Conservation (phyloP, 2,888 invertebrate genomes). For the Dorcus parallelipipedus region DNA sequence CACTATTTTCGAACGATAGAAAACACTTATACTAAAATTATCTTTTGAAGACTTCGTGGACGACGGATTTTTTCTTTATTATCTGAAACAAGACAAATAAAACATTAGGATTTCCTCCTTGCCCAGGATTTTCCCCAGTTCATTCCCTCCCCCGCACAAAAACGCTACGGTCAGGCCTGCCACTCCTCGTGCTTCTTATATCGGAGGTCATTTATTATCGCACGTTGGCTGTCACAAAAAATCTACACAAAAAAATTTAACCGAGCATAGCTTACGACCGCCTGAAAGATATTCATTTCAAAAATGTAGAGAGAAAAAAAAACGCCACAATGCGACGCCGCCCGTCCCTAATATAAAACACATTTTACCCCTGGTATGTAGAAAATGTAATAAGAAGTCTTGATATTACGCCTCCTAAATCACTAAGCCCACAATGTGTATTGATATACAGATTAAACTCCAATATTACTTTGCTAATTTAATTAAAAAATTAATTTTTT, state of each 20-base stretch:
- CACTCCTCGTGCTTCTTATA: constrained; percentile 16
- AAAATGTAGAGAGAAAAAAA: too few relatives aligned
- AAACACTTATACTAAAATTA: constrained; percentile 15
- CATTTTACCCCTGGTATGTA: too few relatives aligned
- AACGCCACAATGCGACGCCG: not conserved
- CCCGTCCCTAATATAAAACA: too few relatives aligned
- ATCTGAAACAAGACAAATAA: constrained; percentile 24
- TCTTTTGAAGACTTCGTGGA: constrained; percentile 28
- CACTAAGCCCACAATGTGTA: not conserved
- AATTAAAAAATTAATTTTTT: too few relatives aligned
- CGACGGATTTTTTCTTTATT: constrained; percentile 26
- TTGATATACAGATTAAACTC: not conserved
- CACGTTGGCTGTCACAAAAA: constrained; percentile 18
- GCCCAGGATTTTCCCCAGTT: not conserved
- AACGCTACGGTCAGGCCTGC: not conserved
- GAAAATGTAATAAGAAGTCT: too few relatives aligned
- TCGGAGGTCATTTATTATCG: constrained; percentile 21
- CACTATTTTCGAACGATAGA: constrained; percentile 4
- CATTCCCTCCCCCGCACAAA: not conserved
- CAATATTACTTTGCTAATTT: too few relatives aligned
- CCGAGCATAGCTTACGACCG: constrained; percentile 13
- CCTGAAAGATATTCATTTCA: too few relatives aligned
- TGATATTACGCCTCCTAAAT: too few relatives aligned
- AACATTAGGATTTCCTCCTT: too few relatives aligned
- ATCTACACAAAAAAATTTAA: constrained; percentile 17